Percentiles rank a stretch among this genome's conserved stretches.
phyloP scores from a whole-genome alignment of 37 sponge, comb jelly and placozoan species.

The Theonella swinhoei region DNA sequence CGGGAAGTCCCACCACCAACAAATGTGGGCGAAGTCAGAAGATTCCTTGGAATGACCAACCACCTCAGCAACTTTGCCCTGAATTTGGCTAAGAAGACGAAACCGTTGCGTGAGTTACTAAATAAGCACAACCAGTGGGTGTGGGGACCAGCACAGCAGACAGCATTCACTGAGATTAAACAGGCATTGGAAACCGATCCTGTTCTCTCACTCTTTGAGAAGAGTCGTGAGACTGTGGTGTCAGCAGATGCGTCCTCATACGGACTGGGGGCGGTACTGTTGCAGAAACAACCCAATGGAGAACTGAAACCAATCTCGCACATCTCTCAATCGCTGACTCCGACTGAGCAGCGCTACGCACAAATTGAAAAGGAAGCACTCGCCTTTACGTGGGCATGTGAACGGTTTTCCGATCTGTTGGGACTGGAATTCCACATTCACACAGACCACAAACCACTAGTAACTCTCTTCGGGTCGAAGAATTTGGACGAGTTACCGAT shows the following conservation, averaged over 20 bases:
- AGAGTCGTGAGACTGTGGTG: neutral
- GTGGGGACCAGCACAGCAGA: too few species aligned
- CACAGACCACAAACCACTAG: conserved; percentile 70
- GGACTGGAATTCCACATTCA: conserved; percentile 33
- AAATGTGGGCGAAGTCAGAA: conserved; percentile 3
- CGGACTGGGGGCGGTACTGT: neutral
- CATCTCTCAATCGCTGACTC: conserved; percentile 39
- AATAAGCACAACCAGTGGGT: too few species aligned
- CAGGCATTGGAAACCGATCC: too few species aligned
- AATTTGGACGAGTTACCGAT: conserved; percentile 47
- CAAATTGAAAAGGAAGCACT: conserved; percentile 63
- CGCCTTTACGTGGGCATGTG: conserved; percentile 48
- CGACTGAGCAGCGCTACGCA: conserved; percentile 39
- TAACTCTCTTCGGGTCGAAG: conserved; percentile 51
- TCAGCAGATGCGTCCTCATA: neutral
- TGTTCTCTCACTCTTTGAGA: neutral
- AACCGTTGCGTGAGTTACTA: conserved; percentile 27
- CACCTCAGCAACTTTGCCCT: conserved; percentile 36
- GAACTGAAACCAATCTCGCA: conserved; percentile 48
- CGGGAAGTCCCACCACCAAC: too few species aligned
- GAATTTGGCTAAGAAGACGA: conserved; percentile 2
- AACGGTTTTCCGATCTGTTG: conserved; percentile 6
- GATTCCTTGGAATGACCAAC: too few species aligned
- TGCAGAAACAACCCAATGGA: conserved; percentile 34
- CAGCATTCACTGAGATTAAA: too few species aligned